Percentiles rank a stretch among this genome's conserved stretches.
Conservation (phyloP, 1,140 invertebrate species). For the Lineus longissimus region DNA sequence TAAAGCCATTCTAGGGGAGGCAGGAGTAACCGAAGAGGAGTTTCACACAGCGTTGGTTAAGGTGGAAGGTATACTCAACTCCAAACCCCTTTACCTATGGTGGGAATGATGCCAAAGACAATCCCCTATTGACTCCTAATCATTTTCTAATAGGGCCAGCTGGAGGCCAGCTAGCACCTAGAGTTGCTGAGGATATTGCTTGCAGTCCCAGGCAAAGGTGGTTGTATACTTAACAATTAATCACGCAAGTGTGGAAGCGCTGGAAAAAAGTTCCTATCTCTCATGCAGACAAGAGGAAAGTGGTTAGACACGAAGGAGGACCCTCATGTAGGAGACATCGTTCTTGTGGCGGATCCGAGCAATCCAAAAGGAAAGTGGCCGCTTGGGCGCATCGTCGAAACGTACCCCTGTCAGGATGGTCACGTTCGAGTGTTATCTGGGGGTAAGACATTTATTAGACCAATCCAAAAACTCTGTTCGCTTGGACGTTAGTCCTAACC, state of each 20-base stretch:
- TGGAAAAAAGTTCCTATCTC: too few species aligned
- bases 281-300: too few species aligned
- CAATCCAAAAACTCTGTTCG: too few species aligned
- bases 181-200: background rate
- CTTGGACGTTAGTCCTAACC: too few species aligned
- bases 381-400: too few species aligned
- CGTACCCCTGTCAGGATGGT: too few species aligned
- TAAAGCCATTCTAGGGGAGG: background rate
- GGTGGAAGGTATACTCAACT: background rate
- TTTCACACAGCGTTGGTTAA: conserved; percentile 7
- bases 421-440: too few species aligned
- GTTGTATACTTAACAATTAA: background rate
- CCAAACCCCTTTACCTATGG: background rate
- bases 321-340: too few species aligned
- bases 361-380: too few species aligned
- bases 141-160: conserved; percentile 7
- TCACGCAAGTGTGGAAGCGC: too few species aligned
- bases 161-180: conserved; percentile 16
- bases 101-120: background rate
- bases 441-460: too few species aligned
- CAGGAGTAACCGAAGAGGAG: conserved; percentile 6
- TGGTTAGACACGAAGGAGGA: background rate
- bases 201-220: conserved; percentile 3
- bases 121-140: background rate
- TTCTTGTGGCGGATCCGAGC: too few species aligned